These are phyloP conservation scores for Thalassophryne amazonica DNA, from an alignment of 2,797 vertebrate genomes.

Conservation along the genomic window DNA sequence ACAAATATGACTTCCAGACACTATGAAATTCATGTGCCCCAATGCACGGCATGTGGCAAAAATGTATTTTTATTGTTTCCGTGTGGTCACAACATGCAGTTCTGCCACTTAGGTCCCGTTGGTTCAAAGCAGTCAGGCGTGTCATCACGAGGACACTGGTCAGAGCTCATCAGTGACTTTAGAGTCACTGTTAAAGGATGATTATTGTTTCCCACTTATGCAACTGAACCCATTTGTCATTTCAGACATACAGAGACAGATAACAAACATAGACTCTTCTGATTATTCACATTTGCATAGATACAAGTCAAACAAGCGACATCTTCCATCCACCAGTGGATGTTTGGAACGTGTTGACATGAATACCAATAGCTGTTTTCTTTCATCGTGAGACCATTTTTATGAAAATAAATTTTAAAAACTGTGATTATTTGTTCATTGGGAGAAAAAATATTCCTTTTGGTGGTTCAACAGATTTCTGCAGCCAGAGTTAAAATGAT, in stretches of 20 bases:
- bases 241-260: constrained; percentile 9
- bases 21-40: constrained; percentile 3
- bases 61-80: not conserved
- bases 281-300: constrained; percentile 22
- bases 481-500: not conserved
- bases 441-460: not conserved
- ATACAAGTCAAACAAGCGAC: constrained; percentile 35
- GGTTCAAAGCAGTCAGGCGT: constrained; percentile 9
- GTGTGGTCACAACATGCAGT: constrained; percentile 2
- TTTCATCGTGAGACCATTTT: not conserved
- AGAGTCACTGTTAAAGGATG: constrained; percentile 21
- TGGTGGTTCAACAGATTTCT: not conserved
- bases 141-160: constrained; percentile 20
- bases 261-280: constrained; percentile 24
- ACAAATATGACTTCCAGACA: not conserved
- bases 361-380: constrained; percentile 16
- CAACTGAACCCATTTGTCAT: constrained; percentile 29
- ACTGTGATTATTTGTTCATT: not conserved
- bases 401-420: not conserved
- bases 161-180: constrained; percentile 22
- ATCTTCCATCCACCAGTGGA: not conserved
- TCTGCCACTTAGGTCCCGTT: constrained; percentile 18
- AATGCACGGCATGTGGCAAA: not conserved
- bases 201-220: constrained; percentile 38
- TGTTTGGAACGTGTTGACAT: constrained; percentile 18